These are phyloP conservation scores for Drosophila meridiana DNA, from an alignment of 2,888 invertebrate species.

Conservation along the genomic window DNA sequence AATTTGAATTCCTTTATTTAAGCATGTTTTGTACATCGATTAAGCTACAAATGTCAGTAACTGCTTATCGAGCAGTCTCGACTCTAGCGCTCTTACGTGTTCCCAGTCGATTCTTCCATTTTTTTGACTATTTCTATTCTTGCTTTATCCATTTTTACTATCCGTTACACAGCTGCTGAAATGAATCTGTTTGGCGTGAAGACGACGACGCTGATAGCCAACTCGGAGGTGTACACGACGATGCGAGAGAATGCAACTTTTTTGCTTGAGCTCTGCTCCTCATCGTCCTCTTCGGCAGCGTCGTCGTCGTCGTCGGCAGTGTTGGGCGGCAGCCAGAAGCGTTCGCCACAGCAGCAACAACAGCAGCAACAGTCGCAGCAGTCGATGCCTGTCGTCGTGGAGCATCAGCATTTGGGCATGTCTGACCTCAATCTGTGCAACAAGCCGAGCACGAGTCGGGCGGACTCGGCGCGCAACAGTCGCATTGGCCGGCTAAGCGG, in stretches of 20 bases:
- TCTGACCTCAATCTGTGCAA: constrained; percentile 80
- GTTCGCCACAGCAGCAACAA: constrained; percentile 80
- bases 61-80: no score
- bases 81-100: no score
- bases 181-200: constrained; percentile 85
- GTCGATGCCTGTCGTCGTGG: constrained; percentile 83
- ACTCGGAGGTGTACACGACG: constrained; percentile 86
- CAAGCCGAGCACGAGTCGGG: constrained; percentile 84
- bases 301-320: constrained; percentile 74
- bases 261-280: constrained; percentile 91
- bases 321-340: constrained; percentile 55
- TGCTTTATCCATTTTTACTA: no score
- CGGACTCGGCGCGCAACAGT: constrained; percentile 81
- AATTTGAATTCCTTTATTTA: no score
- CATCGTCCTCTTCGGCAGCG: constrained; percentile 76
- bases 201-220: constrained; percentile 83
- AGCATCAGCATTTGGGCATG: constrained; percentile 82
- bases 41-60: no score
- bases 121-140: no score
- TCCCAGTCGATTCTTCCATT: no score
- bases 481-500: constrained; percentile 79
- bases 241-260: constrained; percentile 98
- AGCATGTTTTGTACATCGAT: no score
- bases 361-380: constrained; percentile 38
- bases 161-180: constrained; percentile 70